Conservation (phyloP, 2,113 vertebrate species). For the Spizaetus ornatus region DNA sequence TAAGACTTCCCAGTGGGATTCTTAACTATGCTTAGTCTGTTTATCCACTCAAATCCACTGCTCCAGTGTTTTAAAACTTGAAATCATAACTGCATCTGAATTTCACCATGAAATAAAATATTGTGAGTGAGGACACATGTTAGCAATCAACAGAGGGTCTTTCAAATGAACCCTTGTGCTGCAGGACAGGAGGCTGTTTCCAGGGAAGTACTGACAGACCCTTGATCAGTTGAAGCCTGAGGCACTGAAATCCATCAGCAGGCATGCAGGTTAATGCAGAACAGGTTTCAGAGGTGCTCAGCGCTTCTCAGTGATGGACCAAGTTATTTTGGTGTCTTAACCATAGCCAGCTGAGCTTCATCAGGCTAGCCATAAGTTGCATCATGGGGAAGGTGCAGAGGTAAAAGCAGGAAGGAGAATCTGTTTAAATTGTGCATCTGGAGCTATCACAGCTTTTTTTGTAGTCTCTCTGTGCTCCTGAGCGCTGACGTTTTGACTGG, state of each 20-base stretch:
- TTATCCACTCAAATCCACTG: slow-evolving; percentile 23
- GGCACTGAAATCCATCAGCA: not conserved
- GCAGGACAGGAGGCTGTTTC: not conserved
- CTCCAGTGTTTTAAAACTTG: slow-evolving; percentile 25
- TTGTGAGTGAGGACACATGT: slow-evolving; percentile 23
- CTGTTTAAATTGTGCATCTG: not conserved
- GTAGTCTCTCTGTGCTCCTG: fast-evolving
- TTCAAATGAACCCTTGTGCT: slow-evolving; percentile 7
- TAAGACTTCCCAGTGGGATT: slow-evolving; percentile 24
- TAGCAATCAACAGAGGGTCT: slow-evolving; percentile 39
- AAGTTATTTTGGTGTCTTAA: not conserved
- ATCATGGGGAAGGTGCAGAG: not conserved
- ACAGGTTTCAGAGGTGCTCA: not conserved
- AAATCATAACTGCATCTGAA: slow-evolving; percentile 31
- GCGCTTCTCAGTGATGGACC: fast-evolving
- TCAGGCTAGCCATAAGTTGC: not conserved
- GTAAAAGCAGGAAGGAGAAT: not conserved
- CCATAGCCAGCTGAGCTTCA: not conserved
- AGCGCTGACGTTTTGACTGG: not conserved
- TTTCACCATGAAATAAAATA: slow-evolving; percentile 58
- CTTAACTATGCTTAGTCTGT: slow-evolving; percentile 35
- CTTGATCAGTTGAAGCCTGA: not conserved
- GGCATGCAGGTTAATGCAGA: not conserved
- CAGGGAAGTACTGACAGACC: not conserved
- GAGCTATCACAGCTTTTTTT: not conserved